Evolutionary conservation across 2,113 vertebrate genomes (phyloP), one percentile per base, ranked within the genome.

Genomic region (Lophius piscatorius): DNA sequence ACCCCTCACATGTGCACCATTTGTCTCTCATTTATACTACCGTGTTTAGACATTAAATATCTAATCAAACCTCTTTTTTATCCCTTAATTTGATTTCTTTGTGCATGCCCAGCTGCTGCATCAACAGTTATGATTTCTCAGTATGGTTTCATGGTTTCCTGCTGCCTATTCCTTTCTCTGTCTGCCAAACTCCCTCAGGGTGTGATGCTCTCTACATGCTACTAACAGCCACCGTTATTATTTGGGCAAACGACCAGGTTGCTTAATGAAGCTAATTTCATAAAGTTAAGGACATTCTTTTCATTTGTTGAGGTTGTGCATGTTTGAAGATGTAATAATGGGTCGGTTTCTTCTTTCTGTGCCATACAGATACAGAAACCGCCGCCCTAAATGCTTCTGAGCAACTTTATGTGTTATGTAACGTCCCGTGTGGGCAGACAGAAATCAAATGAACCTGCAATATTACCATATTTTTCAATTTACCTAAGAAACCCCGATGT

Each of bases 41-140:
- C 1, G 39, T 29, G 62, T 10, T 31, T 38, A 33, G n/a, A 40
- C 41, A 62, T 64, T 9, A 10, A 67, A 24, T 55, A 52, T 56
- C 34, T 51, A 63, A 74, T 36, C 8, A 67, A 58, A 51, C 5
- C 10, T 44, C 38, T 40, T 39, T 12, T 67, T 73, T 44, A 61
- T 57, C 67, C 22, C 59, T 50, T 52, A 33, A 0, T 38, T 54
- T 12, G 29, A 35, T 55, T 3, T 52, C 35, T 67, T 64, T 54
- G 48, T 48, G 17, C n/a, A 31, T 46, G 64, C 42, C 13, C 34
- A 62, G 50, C 31, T 51, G 31, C 51, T 62, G 62, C 45, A 41
- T 40, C 45, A 36, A 36, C 33, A 45, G 9, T 8, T 7, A 26
- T 14, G 12, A n/a, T 22, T 21, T 63, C 13, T 34, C 18, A 16